These are phyloP conservation scores for Nasonia vitripennis DNA, from an alignment of 1,140 invertebrate species.

Conservation along the genomic window DNA sequence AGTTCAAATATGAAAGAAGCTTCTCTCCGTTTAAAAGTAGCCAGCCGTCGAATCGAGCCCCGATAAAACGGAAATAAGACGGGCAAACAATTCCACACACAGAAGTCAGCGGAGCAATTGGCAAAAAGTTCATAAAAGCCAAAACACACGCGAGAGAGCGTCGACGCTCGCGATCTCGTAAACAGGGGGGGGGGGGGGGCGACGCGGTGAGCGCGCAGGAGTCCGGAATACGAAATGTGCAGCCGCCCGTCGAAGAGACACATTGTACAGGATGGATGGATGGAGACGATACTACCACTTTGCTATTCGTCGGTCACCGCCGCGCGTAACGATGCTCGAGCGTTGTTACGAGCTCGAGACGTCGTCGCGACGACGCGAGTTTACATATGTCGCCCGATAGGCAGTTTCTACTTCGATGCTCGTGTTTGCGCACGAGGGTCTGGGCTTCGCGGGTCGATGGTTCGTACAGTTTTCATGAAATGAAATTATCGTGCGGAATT, in stretches of 20 bases:
- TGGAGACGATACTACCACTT: neutral
- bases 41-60: neutral
- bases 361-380: neutral
- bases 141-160: neutral
- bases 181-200: neutral
- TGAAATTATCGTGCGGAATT: too few species aligned
- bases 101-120: neutral
- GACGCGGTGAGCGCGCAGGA: neutral
- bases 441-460: too few species aligned
- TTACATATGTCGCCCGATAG: too few species aligned
- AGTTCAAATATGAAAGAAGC: neutral
- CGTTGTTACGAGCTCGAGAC: neutral
- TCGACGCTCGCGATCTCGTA: conserved; percentile 16
- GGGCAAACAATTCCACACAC: neutral
- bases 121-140: conserved; percentile 41
- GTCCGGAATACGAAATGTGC: conserved; percentile 12
- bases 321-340: neutral
- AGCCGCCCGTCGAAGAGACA: neutral
- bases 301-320: conserved; percentile 28
- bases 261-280: neutral
- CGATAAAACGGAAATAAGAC: neutral
- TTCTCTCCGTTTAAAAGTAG: too few species aligned
- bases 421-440: too few species aligned
- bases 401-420: too few species aligned
- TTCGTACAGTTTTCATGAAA: too few species aligned